Conservation (phyloP, 2,888 invertebrate species). For the Drosophila nr. fundita region DNA sequence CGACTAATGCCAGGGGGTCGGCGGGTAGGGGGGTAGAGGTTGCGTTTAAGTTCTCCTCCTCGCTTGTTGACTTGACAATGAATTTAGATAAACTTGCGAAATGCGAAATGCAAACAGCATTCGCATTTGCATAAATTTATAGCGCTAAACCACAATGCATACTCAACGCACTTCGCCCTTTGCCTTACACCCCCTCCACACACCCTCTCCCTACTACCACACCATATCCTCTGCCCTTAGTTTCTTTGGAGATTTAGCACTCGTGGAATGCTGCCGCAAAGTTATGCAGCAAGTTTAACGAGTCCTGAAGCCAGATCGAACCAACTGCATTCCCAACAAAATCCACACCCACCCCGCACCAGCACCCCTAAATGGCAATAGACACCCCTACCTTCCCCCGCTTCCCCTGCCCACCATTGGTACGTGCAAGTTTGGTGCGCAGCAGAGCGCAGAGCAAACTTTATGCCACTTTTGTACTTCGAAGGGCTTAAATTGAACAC, state of each 20-base stretch:
- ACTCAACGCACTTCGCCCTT: not conserved
- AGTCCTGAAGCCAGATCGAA: slow-evolving; percentile 11
- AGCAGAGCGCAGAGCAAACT: slow-evolving; percentile 70
- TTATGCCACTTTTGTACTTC: slow-evolving; percentile 75
- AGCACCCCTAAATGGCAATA: not conserved
- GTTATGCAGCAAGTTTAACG: slow-evolving; percentile 69
- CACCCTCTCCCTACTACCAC: not conserved
- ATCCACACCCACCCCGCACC: not conserved
- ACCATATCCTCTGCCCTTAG: not conserved
- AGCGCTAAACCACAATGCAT: slow-evolving; percentile 23
- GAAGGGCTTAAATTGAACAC: slow-evolving; percentile 77
- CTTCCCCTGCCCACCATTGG: not conserved
- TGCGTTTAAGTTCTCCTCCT: not conserved
- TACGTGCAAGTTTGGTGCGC: slow-evolving; percentile 61
- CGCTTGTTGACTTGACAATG: slow-evolving; percentile 73
- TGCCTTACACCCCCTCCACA: not conserved
- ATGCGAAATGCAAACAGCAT: slow-evolving; percentile 79
- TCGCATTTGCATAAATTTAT: slow-evolving; percentile 78
- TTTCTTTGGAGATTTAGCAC: slow-evolving; percentile 32
- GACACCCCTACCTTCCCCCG: not conserved
- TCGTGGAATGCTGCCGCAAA: slow-evolving; percentile 57
- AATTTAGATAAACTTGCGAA: slow-evolving; percentile 78
- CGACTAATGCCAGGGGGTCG: slow-evolving; percentile 2
- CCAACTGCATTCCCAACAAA: not conserved
- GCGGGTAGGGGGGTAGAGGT: not conserved